These are phyloP conservation scores for Galerucella calmariensis DNA, from an alignment of 2,888 invertebrate genomes.

Conservation along the genomic window DNA sequence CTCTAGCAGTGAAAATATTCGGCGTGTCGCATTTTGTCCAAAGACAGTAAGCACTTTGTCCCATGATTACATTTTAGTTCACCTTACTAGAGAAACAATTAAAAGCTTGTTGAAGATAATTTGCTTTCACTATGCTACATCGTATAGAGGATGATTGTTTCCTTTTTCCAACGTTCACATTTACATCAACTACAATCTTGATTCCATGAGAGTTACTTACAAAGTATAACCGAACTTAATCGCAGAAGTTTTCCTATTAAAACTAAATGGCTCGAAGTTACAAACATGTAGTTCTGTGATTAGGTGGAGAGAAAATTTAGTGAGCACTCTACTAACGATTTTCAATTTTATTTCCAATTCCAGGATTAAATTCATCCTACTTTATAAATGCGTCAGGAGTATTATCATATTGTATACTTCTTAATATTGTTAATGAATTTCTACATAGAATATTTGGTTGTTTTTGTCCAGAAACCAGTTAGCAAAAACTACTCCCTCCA, in stretches of 20 bases:
- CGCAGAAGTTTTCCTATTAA: constrained; percentile 34
- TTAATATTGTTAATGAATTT: no score
- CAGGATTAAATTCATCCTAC: background rate
- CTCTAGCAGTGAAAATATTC: no score
- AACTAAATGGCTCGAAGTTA: constrained; percentile 35
- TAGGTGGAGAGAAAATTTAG: constrained; percentile 28
- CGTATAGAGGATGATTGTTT: constrained; percentile 6
- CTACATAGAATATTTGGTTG: no score
- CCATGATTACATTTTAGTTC: background rate
- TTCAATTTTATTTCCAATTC: constrained; percentile 13
- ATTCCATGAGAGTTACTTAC: constrained; percentile 21
- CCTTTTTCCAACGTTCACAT: constrained; percentile 16
- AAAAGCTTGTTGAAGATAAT: background rate
- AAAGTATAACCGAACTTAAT: constrained; percentile 31
- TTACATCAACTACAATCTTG: constrained; percentile 32
- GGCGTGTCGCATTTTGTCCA: no score
- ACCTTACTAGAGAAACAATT: background rate
- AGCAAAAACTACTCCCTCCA: no score
- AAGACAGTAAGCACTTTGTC: no score
- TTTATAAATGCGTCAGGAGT: no score
- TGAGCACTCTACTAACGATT: background rate
- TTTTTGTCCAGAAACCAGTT: no score
- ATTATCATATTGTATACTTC: no score
- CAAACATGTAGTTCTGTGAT: constrained; percentile 33
- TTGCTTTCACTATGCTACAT: background rate